Percentiles rank a stretch among this genome's conserved stretches.
These are phyloP conservation scores for Psittacula echo DNA, from an alignment of 2,797 vertebrate genomes.

Conservation along the genomic window DNA sequence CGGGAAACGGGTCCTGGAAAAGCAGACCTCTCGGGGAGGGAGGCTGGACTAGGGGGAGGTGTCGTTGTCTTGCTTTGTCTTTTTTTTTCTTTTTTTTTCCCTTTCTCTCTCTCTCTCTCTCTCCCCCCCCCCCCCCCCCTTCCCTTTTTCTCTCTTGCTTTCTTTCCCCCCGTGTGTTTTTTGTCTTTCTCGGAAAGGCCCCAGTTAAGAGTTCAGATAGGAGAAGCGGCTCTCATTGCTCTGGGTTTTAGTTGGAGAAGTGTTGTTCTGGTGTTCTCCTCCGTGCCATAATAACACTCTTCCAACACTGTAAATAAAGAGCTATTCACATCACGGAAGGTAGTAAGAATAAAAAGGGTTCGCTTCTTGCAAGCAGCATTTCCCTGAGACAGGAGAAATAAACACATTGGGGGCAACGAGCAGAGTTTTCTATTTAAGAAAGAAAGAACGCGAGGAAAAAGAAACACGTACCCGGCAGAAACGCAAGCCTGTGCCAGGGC, in stretches of 20 bases:
- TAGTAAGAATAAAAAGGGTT: constrained; percentile 16
- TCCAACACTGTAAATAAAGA: constrained; percentile 57
- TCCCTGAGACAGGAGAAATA: constrained; percentile 9
- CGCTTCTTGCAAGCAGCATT: background rate
- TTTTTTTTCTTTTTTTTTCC: background rate
- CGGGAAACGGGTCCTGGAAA: background rate
- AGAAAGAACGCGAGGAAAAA: background rate
- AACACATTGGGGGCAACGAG: background rate
- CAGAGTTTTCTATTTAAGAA: background rate
- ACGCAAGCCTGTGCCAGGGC: background rate
- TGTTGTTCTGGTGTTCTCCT: constrained; percentile 34
- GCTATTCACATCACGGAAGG: constrained; percentile 3
- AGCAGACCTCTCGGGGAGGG: background rate
- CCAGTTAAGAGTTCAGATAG: background rate
- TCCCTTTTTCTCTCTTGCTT: too few relatives aligned
- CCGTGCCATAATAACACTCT: constrained; percentile 27
- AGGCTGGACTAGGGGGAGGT: background rate
- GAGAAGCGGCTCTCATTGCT: background rate
- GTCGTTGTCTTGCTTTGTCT: background rate
- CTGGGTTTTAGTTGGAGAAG: constrained; percentile 36
- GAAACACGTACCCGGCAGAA: background rate
- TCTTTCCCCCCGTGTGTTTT: background rate
- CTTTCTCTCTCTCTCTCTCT: too few relatives aligned
- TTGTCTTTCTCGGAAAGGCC: background rate
- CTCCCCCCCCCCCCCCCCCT: too few relatives aligned